phyloP scores from a whole-genome alignment of 2,888 invertebrate genomes.

The Tanytarsus gracilentus region DNA sequence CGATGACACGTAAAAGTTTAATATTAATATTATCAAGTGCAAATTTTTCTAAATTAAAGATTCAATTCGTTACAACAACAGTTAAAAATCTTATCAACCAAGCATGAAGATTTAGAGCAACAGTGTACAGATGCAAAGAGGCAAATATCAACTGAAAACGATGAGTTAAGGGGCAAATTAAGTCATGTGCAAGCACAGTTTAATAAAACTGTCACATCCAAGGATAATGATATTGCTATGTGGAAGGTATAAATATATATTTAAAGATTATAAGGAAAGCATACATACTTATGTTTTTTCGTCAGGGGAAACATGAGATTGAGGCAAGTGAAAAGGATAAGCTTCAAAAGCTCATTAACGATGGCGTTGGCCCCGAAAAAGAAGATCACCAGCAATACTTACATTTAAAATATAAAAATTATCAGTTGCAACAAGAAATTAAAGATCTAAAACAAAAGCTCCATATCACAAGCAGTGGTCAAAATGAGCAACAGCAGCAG shows the following conservation, averaged over 20 bases:
- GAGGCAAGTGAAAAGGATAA: constrained; percentile 38
- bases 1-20: no score
- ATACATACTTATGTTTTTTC: not conserved
- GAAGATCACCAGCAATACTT: constrained; percentile 15
- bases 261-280: not conserved
- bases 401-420: constrained; percentile 18
- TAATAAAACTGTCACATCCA: constrained; percentile 40
- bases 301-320: constrained; percentile 39
- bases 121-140: constrained; percentile 45
- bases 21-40: no score
- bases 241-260: constrained; percentile 40
- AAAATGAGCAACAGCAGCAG: not conserved
- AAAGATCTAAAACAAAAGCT: constrained; percentile 17
- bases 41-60: no score
- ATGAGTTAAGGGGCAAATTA: constrained; percentile 44
- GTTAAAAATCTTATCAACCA: constrained; percentile 46
- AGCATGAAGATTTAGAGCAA: constrained; percentile 47
- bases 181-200: constrained; percentile 45
- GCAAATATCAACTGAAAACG: constrained; percentile 44
- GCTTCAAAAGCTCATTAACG: constrained; percentile 32
- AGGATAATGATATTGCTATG: constrained; percentile 40
- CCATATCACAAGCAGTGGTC: not conserved
- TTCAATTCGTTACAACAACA: constrained; percentile 49
- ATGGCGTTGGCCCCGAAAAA: not conserved
- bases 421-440: constrained; percentile 23